These are phyloP conservation scores for Lepetodrilus schrolli DNA, from an alignment of 2,888 invertebrate genomes.

Conservation along the genomic window DNA sequence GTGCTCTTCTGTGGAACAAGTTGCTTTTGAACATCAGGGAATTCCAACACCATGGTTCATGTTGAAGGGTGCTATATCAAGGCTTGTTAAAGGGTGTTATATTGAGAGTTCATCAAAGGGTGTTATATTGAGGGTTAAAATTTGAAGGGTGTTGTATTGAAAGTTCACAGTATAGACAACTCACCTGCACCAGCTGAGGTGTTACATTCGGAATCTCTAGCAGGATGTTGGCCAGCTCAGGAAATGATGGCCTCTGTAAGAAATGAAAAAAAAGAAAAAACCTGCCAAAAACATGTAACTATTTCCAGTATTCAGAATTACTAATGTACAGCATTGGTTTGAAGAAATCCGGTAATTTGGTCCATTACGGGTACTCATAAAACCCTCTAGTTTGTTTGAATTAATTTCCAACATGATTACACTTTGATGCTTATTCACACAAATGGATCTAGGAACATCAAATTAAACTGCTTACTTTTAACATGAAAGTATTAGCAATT, in stretches of 20 bases:
- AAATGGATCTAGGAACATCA: too few relatives aligned
- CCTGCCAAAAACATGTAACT: too few relatives aligned
- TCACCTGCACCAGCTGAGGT: slow-evolving; percentile 82
- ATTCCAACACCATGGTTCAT: neutral
- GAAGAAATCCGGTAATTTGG: too few relatives aligned
- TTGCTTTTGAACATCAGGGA: neutral
- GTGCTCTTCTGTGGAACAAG: too few relatives aligned
- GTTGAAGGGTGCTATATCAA: neutral
- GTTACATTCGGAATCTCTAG: slow-evolving; percentile 89
- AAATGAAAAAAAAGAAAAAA: neutral
- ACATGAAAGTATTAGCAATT: too few relatives aligned
- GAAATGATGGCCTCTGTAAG: slow-evolving; percentile 78
- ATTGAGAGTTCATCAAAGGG: neutral
- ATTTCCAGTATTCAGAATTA: too few relatives aligned
- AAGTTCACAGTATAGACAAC: slow-evolving; percentile 31
- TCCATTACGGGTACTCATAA: too few relatives aligned
- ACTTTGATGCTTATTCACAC: too few relatives aligned
- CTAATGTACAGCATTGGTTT: too few relatives aligned
- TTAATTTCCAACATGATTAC: too few relatives aligned
- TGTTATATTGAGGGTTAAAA: neutral
- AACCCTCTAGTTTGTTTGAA: too few relatives aligned
- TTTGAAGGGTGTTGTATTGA: neutral
- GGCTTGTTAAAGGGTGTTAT: neutral
- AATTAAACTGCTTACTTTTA: too few relatives aligned
- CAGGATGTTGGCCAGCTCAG: slow-evolving; percentile 80